phyloP scores from a whole-genome alignment of 2,797 vertebrate genomes.

The Antennarius maculatus region DNA sequence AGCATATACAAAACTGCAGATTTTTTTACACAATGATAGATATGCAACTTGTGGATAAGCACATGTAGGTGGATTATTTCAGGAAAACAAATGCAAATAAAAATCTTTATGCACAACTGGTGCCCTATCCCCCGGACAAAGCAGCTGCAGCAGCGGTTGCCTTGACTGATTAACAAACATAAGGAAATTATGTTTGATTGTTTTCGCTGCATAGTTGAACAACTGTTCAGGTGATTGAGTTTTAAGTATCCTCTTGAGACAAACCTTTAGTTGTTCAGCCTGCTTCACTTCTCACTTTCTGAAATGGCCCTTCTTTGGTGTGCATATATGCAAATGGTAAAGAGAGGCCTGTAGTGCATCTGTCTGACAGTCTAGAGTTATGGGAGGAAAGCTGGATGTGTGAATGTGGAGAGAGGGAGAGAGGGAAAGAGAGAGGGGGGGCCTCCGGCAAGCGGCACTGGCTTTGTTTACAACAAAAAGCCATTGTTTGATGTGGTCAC shows the following conservation, averaged over 20 bases:
- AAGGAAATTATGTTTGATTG: constrained; percentile 49
- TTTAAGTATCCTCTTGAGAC: constrained; percentile 56
- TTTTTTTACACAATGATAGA: constrained; percentile 1
- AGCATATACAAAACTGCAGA: background rate
- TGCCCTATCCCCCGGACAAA: constrained; percentile 50
- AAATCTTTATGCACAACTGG: constrained; percentile 45
- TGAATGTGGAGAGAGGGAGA: constrained; percentile 47
- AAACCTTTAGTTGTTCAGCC: constrained; percentile 57
- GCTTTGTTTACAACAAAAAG: constrained; percentile 88
- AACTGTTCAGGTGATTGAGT: constrained; percentile 69
- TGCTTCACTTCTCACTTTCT: constrained; percentile 47
- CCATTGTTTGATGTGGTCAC: constrained; percentile 86
- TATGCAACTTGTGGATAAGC: constrained; percentile 15
- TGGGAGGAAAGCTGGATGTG: constrained; percentile 66
- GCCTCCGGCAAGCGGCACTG: constrained; percentile 83
- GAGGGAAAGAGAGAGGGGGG: constrained; percentile 57
- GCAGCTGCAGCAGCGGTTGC: constrained; percentile 42
- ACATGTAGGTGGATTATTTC: constrained; percentile 22
- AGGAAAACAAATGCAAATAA: constrained; percentile 44
- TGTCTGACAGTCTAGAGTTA: constrained; percentile 75
- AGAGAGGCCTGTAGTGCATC: constrained; percentile 60
- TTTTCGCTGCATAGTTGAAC: constrained; percentile 47
- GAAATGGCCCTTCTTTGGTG: constrained; percentile 60
- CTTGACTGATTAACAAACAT: constrained; percentile 57
- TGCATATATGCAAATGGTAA: constrained; percentile 70